A percentile compares a stretch with the other conserved stretches of the same genome.
Evolutionary conservation across 2,888 invertebrate species (phyloP).

Genomic region (Pasiphila rectangulata): DNA sequence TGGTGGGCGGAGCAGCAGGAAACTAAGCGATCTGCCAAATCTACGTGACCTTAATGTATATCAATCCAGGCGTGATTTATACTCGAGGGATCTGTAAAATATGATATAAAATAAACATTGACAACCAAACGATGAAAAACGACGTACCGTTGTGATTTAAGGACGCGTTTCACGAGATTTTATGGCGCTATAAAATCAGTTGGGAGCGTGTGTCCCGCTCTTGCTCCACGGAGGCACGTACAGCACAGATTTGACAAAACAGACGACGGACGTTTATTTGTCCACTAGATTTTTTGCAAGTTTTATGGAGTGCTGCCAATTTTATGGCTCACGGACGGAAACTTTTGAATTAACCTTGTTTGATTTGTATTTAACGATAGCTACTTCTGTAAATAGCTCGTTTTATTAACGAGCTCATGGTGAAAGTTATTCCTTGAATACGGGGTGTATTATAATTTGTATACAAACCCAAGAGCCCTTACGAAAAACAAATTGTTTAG

Average conservation of each 20-base stretch:
- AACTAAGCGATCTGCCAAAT: slow-evolving; percentile 75
- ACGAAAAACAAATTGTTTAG: too few relatives aligned
- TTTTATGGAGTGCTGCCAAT: slow-evolving; percentile 77
- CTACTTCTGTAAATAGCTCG: too few relatives aligned
- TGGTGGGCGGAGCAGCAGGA: slow-evolving; percentile 36
- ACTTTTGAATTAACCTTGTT: slow-evolving; percentile 60
- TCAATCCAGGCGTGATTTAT: slow-evolving; percentile 77
- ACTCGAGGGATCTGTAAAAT: slow-evolving; percentile 77
- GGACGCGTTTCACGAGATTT: slow-evolving; percentile 79
- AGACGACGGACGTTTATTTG: slow-evolving; percentile 77
- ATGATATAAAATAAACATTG: slow-evolving; percentile 82
- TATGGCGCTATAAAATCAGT: slow-evolving; percentile 79
- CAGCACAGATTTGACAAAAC: slow-evolving; percentile 79
- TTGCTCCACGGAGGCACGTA: slow-evolving; percentile 58
- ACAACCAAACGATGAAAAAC: slow-evolving; percentile 81
- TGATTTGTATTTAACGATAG: slow-evolving; percentile 47
- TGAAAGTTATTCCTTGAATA: too few relatives aligned
- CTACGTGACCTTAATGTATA: slow-evolving; percentile 80
- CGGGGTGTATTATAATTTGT: too few relatives aligned
- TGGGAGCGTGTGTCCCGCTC: slow-evolving; percentile 50
- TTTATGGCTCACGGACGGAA: slow-evolving; percentile 70
- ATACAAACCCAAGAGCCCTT: too few relatives aligned
- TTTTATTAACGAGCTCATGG: too few relatives aligned
- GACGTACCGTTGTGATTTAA: slow-evolving; percentile 77
- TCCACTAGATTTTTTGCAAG: slow-evolving; percentile 72